A percentile compares a stretch with the other conserved stretches of the same genome.
These are phyloP conservation scores for Ephydatia muelleri DNA, from an alignment of 37 sponge, comb jelly and placozoan species.

Conservation along the genomic window DNA sequence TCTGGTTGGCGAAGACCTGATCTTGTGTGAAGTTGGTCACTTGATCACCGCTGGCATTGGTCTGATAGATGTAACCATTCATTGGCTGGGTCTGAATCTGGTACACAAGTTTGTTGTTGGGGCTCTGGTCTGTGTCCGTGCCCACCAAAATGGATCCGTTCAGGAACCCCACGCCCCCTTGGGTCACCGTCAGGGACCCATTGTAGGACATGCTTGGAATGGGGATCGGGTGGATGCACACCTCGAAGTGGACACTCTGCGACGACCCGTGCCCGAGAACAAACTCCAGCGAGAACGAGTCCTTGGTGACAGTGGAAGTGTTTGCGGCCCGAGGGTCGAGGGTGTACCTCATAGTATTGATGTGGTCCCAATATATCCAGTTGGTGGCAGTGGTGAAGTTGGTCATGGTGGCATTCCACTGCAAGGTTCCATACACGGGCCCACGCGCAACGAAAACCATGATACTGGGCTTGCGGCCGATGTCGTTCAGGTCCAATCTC, in stretches of 20 bases:
- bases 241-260: neutral
- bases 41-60: neutral
- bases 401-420: neutral
- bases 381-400: neutral
- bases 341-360: neutral
- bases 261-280: slow-evolving; percentile 30
- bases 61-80: slow-evolving; percentile 17
- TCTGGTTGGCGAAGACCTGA: slow-evolving; percentile 16
- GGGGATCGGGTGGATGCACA: slow-evolving; percentile 58
- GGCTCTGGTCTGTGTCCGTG: slow-evolving; percentile 14
- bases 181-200: neutral
- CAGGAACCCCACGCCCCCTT: neutral
- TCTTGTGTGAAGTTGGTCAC: slow-evolving; percentile 45
- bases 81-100: slow-evolving; percentile 16
- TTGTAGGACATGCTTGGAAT: slow-evolving; percentile 12
- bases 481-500: slow-evolving; percentile 4
- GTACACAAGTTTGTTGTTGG: slow-evolving; percentile 13
- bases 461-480: neutral
- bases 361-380: slow-evolving; percentile 3
- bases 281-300: slow-evolving; percentile 32
- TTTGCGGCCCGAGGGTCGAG: neutral
- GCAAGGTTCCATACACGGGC: slow-evolving; percentile 2
- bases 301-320: neutral
- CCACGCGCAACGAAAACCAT: neutral
- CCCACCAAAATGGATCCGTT: slow-evolving; percentile 16